Conservation (phyloP, 2,113 vertebrate genomes). For the Ameiurus melas region DNA sequence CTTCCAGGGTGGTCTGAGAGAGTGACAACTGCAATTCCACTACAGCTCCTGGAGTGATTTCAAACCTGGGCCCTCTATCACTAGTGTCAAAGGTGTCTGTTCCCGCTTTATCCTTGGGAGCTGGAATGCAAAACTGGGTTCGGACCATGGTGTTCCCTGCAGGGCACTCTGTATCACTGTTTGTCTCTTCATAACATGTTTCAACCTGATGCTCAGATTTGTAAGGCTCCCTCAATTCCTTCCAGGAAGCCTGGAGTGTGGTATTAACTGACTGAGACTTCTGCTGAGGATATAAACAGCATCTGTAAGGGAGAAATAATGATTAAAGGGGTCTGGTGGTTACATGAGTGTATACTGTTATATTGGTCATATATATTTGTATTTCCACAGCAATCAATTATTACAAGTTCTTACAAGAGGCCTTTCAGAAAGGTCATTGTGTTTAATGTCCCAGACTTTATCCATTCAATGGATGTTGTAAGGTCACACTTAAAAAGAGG, state of each 20-base stretch:
- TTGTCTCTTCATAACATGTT: conserved; percentile 61
- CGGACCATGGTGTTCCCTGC: conserved; percentile 53
- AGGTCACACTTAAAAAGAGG: conserved; percentile 11
- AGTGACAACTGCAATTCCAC: conserved; percentile 88
- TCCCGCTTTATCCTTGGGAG: conserved; percentile 57
- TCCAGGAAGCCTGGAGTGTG: conserved; percentile 75
- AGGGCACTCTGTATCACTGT: conserved; percentile 59
- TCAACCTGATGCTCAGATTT: conserved; percentile 69
- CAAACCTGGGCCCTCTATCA: conserved; percentile 50
- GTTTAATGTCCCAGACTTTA: conserved; percentile 29
- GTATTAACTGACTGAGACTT: conserved; percentile 67
- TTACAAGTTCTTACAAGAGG: not conserved
- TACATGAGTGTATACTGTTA: not conserved
- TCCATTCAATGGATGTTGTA: not conserved
- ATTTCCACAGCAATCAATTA: not conserved
- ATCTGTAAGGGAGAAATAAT: conserved; percentile 30
- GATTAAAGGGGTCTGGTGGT: not conserved
- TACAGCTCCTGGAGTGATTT: conserved; percentile 66
- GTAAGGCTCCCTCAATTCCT: conserved; percentile 63
- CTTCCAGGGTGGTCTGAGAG: conserved; percentile 64
- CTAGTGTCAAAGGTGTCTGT: conserved; percentile 54
- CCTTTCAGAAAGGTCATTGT: conserved; percentile 29
- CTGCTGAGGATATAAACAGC: conserved; percentile 34
- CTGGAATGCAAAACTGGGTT: conserved; percentile 55
- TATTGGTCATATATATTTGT: not conserved